Evolutionary conservation across 2,113 vertebrate species (phyloP).

Genomic region (Psittacara wagleri): DNA sequence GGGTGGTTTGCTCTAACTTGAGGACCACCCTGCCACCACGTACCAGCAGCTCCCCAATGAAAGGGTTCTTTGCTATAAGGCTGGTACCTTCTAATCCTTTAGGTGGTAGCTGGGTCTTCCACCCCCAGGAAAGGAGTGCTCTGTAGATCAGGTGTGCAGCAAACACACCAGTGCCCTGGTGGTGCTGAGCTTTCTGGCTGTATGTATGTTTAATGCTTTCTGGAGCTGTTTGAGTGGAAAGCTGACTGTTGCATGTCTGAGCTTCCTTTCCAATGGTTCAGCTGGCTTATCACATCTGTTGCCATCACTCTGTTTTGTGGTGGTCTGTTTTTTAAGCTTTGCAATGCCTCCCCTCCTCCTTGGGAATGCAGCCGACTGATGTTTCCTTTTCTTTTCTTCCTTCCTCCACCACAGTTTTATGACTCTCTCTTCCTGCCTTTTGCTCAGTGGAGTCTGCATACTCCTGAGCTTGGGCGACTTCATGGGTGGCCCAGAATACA

Average conservation of each 20-base stretch:
- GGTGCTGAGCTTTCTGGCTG: rapidly evolving
- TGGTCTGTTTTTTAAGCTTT: not conserved
- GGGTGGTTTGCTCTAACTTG: not conserved
- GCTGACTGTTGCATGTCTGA: not conserved
- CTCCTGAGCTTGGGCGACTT: constrained; percentile 9
- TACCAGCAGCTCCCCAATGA: not conserved
- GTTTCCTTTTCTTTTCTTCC: constrained; percentile 18
- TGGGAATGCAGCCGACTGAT: not conserved
- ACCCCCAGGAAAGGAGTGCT: not conserved
- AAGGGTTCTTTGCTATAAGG: not conserved
- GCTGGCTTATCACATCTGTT: not conserved
- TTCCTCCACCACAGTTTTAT: constrained; percentile 39
- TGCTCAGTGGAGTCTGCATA: constrained; percentile 4
- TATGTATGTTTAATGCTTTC: not conserved
- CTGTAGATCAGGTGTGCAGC: not conserved
- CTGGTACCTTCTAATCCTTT: not conserved
- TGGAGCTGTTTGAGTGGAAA: not conserved
- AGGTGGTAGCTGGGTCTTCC: not conserved
- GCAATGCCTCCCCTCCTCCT: not conserved
- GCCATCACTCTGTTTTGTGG: not conserved
- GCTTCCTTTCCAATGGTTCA: not conserved
- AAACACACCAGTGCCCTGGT: not conserved
- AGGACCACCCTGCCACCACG: not conserved
- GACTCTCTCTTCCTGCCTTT: constrained; percentile 22
- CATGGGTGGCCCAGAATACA: constrained; percentile 44